phyloP scores from a whole-genome alignment of 2,797 vertebrate genomes.

The Hemitrygon akajei region DNA sequence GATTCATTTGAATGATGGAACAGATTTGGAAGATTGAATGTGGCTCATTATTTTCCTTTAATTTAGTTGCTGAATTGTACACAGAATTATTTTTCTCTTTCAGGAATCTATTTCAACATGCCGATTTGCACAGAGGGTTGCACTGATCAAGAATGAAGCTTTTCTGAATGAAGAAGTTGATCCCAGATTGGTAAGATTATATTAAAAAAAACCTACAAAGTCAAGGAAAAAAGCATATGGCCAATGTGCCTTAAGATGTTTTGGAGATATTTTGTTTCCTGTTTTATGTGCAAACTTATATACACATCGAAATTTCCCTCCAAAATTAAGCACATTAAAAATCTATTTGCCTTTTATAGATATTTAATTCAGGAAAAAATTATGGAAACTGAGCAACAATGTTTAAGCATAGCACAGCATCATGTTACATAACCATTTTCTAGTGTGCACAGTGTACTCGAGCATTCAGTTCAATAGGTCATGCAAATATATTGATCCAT shows the following conservation, averaged over 20 bases:
- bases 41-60: not conserved
- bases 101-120: slow-evolving; percentile 95
- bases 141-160: slow-evolving; percentile 89
- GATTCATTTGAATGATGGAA: no score
- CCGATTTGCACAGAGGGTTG: slow-evolving; percentile 89
- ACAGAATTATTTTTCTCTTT: slow-evolving; percentile 21
- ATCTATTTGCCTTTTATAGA: no score
- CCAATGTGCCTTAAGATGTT: not conserved
- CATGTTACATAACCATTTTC: not conserved
- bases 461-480: not conserved
- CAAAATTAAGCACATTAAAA: no score
- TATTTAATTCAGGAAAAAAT: no score
- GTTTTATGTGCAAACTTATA: no score
- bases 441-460: not conserved
- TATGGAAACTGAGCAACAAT: no score
- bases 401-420: no score
- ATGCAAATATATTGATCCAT: not conserved
- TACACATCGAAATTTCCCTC: no score
- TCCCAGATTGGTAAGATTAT: slow-evolving; percentile 72
- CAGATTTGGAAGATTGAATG: not conserved
- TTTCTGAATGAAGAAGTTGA: slow-evolving; percentile 89
- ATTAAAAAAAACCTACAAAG: not conserved
- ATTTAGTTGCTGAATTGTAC: not conserved
- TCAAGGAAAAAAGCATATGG: not conserved
- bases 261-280: not conserved